A percentile compares a stretch with the other conserved stretches of the same genome.
phyloP scores from a whole-genome alignment of 2,113 vertebrate species.

The Edolisoma coerulescens region DNA sequence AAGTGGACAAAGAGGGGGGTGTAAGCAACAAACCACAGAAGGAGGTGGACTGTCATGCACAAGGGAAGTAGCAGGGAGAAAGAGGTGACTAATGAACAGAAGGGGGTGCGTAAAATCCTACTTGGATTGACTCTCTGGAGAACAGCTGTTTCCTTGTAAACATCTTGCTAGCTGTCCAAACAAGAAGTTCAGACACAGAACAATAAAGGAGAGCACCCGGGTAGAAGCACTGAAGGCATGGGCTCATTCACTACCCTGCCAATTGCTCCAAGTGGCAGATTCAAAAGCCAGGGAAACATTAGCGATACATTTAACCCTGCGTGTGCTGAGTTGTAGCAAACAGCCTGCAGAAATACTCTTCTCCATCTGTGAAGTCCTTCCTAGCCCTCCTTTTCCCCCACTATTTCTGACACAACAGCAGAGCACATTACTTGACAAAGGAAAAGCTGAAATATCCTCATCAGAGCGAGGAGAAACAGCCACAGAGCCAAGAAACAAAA shows the following conservation, averaged over 20 bases:
- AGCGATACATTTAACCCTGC: not conserved
- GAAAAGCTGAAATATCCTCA: not conserved
- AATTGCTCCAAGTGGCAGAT: constrained; percentile 38
- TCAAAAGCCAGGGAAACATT: not conserved
- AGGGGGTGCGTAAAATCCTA: constrained; percentile 51
- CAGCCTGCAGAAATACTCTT: not conserved
- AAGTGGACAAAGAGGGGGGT: not conserved
- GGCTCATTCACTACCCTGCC: constrained; percentile 9
- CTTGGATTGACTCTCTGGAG: constrained; percentile 62
- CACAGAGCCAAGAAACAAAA: not conserved
- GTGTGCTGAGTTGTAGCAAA: not conserved
- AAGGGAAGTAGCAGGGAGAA: constrained; percentile 27
- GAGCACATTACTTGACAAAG: not conserved
- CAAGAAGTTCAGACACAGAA: constrained; percentile 53
- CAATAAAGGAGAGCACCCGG: constrained; percentile 22
- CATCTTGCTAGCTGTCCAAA: constrained; percentile 65
- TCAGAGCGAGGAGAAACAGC: not conserved
- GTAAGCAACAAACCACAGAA: constrained; percentile 39
- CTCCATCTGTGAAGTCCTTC: not conserved
- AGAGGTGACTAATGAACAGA: constrained; percentile 59
- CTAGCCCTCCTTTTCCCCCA: not conserved
- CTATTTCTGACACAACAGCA: not conserved
- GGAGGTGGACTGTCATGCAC: not conserved
- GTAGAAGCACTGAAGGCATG: not conserved
- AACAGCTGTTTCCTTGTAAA: constrained; percentile 69